Conservation (phyloP, 2,113 vertebrate genomes). For the Trichomycterus rosablanca region DNA sequence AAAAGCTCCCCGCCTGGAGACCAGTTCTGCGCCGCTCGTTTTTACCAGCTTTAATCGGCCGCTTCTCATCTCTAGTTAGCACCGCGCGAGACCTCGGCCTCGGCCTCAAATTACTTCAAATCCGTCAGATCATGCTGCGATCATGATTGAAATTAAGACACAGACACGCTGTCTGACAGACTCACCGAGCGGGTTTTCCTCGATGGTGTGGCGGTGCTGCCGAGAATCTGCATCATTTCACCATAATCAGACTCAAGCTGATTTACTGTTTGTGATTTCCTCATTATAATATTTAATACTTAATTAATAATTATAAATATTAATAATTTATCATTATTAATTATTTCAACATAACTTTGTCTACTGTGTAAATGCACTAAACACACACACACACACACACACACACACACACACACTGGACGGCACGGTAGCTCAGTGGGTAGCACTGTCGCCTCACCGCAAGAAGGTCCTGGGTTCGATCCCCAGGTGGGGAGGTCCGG, state of each 20-base stretch:
- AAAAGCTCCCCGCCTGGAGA: background rate
- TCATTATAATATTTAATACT: too few relatives aligned
- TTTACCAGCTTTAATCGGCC: constrained; percentile 17
- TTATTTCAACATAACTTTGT: too few relatives aligned
- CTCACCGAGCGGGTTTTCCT: constrained; percentile 1
- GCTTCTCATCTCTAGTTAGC: constrained; percentile 13
- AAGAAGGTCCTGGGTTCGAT: too few relatives aligned
- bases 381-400: too few relatives aligned
- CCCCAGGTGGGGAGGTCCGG: too few relatives aligned
- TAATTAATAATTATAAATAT: too few relatives aligned
- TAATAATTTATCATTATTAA: too few relatives aligned
- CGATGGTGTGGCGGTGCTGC: constrained; percentile 21
- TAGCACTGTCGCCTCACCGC: too few relatives aligned
- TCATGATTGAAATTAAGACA: constrained; percentile 16
- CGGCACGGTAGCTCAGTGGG: too few relatives aligned
- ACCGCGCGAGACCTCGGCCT: background rate
- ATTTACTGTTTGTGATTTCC: constrained; percentile 8
- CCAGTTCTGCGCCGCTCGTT: constrained; percentile 8
- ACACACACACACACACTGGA: too few relatives aligned
- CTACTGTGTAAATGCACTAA: too few relatives aligned
- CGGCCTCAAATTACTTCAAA: constrained; percentile 6
- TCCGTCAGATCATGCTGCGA: constrained; percentile 11
- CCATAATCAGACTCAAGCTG: constrained; percentile 27
- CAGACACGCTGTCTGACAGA: constrained; percentile 1
- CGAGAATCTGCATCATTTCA: constrained; percentile 34